Conservation (phyloP, 64 coral and sea anemone species). For the Montipora sp. region DNA sequence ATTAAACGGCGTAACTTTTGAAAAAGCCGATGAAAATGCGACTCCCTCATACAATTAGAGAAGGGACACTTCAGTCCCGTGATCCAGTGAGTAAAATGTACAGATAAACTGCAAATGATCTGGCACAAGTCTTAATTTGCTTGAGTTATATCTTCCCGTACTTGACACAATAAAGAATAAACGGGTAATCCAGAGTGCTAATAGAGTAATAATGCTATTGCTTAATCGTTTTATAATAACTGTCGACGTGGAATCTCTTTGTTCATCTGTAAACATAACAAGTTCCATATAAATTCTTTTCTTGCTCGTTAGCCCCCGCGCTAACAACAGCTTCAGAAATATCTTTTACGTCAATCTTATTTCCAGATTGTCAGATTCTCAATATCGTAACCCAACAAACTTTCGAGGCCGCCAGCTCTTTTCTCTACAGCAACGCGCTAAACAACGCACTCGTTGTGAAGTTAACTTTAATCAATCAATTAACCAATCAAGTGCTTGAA, state of each 20-base stretch:
- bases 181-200: constrained; percentile 34
- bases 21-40: constrained; percentile 35
- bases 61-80: neutral
- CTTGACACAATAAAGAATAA: constrained; percentile 41
- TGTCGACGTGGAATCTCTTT: constrained; percentile 47
- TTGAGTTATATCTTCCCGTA: neutral
- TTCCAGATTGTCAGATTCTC: neutral
- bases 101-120: neutral
- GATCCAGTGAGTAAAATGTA: neutral
- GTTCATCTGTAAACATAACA: constrained; percentile 30
- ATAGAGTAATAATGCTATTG: constrained; percentile 42
- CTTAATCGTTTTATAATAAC: constrained; percentile 58
- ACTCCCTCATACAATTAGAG: neutral
- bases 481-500: constrained; percentile 41
- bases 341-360: neutral
- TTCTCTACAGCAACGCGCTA: neutral
- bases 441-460: neutral
- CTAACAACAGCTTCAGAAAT: neutral
- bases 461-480: constrained; percentile 52
- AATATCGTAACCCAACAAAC: neutral
- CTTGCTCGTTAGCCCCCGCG: neutral
- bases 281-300: neutral
- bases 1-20: constrained; percentile 51
- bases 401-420: neutral
- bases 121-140: constrained; percentile 17